Evolutionary conservation across 2,797 vertebrate genomes (phyloP).

Genomic region (Prionace glauca): DNA sequence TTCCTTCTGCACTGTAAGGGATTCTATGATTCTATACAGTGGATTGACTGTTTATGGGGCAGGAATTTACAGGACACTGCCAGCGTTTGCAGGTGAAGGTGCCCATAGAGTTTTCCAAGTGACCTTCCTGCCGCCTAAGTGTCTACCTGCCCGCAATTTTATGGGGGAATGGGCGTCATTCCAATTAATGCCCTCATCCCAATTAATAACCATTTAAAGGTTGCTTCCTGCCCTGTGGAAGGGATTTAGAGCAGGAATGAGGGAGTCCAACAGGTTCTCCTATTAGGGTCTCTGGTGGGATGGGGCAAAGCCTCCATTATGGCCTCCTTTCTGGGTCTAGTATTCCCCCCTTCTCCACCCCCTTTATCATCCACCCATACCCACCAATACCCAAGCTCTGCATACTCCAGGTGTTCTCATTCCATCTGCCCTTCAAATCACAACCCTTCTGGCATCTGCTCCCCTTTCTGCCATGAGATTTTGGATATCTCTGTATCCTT

Average conservation of each 20-base stretch:
- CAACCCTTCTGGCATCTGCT: background rate
- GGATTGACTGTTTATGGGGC: background rate
- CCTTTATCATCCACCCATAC: too few species aligned
- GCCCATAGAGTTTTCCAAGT: too few species aligned
- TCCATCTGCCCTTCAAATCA: background rate
- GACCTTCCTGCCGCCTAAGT: too few species aligned
- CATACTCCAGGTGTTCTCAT: background rate
- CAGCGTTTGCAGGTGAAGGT: too few species aligned
- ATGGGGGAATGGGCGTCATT: background rate
- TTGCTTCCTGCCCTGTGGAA: background rate
- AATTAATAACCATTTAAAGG: background rate
- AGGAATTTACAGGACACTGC: background rate
- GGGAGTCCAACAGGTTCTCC: too few species aligned
- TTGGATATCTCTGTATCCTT: background rate
- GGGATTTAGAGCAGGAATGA: too few species aligned
- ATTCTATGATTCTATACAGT: background rate
- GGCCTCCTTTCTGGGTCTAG: too few species aligned
- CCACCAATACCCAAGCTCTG: background rate
- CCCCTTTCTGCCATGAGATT: background rate
- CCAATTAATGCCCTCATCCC: background rate
- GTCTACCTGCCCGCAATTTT: background rate
- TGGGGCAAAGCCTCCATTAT: background rate
- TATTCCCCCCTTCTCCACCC: background rate
- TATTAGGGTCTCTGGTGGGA: too few species aligned
- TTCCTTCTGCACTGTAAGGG: too few species aligned